Base-by-base conservation (phyloP, 1,140 invertebrate genomes). In the Carcinoscorpius rotundicauda region DNA sequence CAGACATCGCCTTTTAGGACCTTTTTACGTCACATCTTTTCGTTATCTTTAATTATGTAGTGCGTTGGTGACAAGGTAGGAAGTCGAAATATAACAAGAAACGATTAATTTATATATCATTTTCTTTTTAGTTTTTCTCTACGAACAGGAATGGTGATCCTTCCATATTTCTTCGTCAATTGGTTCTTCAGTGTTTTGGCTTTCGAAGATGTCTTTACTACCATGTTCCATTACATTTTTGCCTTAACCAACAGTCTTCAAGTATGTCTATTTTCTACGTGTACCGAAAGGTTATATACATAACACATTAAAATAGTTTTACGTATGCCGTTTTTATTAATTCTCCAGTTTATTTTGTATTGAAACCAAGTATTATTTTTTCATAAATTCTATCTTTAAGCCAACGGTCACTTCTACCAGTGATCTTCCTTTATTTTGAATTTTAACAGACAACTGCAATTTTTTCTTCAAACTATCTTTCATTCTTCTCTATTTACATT, bases 171-270 rank as follows among this genome's bases (percentile, higher is more conserved):
- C 70, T 81, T 81, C 11, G 78, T 84, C 9, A 81, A 82, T 66
- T 87, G 86, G 86, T 85, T 86, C 68, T 80, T 86, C 72, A 83
- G 83, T 3, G 84, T 86, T 5, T 78, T 86, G 5, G 85, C 85
- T 8, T 78, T 87, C n/a, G 86, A 87, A 70, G 86, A 86, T 71
- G 78, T 81, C 3, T 71, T 76, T 51, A 83, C 82, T 67, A 81
- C 80, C 73, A 78, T 81, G 8, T 83, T 85, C 61, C 81, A 84
- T n/a, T 78, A 81, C 8, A 69, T 74, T 11, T 75, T 74, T 66
- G 71, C 71, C 58, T 64, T 73, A 9, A 70, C 72, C 49, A 76
- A 75, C 62, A 67, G 69, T 57, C 58, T 73, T 51, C 72, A 75
- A 66, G 74, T 75, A 70, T 72, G 66, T 71, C 58, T 9, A 3